phyloP scores from a whole-genome alignment of 2,797 vertebrate genomes.

The Moxostoma hubbsi region DNA sequence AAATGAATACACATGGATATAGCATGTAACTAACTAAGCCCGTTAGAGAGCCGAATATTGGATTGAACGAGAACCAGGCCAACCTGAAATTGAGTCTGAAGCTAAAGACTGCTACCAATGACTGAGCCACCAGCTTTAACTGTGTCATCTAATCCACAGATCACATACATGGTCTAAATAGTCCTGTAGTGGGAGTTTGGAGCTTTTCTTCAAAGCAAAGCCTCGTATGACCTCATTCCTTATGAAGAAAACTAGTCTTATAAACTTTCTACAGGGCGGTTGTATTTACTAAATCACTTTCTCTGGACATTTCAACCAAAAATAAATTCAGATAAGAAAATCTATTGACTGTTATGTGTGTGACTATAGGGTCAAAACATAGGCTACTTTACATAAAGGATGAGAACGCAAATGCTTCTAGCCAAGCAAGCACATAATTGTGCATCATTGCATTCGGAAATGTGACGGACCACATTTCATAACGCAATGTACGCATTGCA shows the following conservation, averaged over 20 bases:
- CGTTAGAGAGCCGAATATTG: conserved; percentile 24
- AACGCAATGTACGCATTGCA: too few species aligned
- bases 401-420: too few species aligned
- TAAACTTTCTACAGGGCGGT: conserved; percentile 12
- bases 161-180: conserved; percentile 39
- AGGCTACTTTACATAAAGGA: too few species aligned
- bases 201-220: conserved; percentile 32
- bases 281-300: background rate
- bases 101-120: conserved; percentile 5
- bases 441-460: too few species aligned
- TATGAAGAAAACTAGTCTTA: conserved; percentile 19
- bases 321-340: background rate
- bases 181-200: conserved; percentile 31
- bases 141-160: conserved; percentile 42
- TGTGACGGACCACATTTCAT: too few species aligned
- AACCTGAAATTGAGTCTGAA: conserved; percentile 47
- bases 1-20: background rate
- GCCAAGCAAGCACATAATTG: too few species aligned
- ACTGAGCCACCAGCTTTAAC: conserved; percentile 29
- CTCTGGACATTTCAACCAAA: background rate
- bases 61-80: conserved; percentile 40
- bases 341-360: too few species aligned
- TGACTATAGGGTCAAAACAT: too few species aligned
- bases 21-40: background rate
- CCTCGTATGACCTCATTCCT: conserved; percentile 16